Base-by-base conservation (phyloP, 2,888 invertebrate genomes). In the Chrysomela aeneicollis region DNA sequence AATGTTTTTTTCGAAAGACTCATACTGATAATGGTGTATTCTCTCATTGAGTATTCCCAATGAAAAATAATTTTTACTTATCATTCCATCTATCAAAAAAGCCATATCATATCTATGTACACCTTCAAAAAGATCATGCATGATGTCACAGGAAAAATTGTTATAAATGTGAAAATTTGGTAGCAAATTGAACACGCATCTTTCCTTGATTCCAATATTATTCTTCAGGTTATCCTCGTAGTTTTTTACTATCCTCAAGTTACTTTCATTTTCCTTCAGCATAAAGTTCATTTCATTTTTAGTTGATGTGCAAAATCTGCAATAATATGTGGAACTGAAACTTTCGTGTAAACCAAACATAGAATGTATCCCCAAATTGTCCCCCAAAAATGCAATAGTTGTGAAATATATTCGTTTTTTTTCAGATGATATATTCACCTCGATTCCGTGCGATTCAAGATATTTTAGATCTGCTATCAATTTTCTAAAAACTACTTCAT, bases 341-440 rank as follows among this genome's bases (percentile, higher is more conserved):
- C 63, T 64, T 63, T 74, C 71, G 2, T 60, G 64, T 49, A 73
- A 70, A 18, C 69, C 74, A 30, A 73, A 61, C 26, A 75, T 69
- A 4, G 68, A 59, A 54, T 72, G 71, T 35, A 74, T 17, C 26
- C 73, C 74, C 17, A 73, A 63, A 61, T 73, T 73, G 50, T 73
- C 73, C 1, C 71, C 72, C 17, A 70, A 53, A 47, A 73, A 50
- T 22, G 64, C 57, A 54, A 42, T 51, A 18, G 66, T 42, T 30
- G 53, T 59, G 62, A 71, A 73, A 62, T 66, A 66, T 21, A 68
- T n/a, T n/a, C n/a, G n/a, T n/a, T n/a, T n/a, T n/a, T n/a, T n/a
- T n/a, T n/a, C n/a, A n/a, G n/a, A n/a, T 21, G 54, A 32, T 42
- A 46, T 64, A 42, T 60, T 30, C 32, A 64, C 55, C 22, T 19